Evolutionary conservation across 37 sponge, comb jelly and placozoan genomes (phyloP).

Genomic region (Aphrocallistes beatrix): DNA sequence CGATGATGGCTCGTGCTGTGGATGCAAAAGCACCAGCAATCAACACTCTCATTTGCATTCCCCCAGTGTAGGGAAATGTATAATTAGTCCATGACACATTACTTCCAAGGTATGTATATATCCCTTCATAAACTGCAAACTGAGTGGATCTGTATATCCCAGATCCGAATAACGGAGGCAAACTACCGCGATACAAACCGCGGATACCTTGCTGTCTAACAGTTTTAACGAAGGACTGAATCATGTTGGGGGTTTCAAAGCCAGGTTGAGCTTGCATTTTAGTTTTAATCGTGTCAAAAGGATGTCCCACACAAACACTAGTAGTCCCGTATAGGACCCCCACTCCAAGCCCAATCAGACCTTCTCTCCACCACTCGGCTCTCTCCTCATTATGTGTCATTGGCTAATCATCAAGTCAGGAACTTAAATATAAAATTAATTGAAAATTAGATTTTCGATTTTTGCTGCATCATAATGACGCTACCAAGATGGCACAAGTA

Average conservation of each 20-base stretch:
- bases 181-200: slow-evolving; percentile 77
- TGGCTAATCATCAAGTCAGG: too few relatives aligned
- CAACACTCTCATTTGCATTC: slow-evolving; percentile 62
- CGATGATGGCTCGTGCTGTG: slow-evolving; percentile 77
- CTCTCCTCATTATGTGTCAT: slow-evolving; percentile 96
- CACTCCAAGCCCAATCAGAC: slow-evolving; percentile 74
- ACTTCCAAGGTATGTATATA: slow-evolving; percentile 51
- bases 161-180: slow-evolving; percentile 87
- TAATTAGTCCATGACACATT: slow-evolving; percentile 21
- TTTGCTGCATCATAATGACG: too few relatives aligned
- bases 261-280: slow-evolving; percentile 98
- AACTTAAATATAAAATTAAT: neutral
- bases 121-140: slow-evolving; percentile 91
- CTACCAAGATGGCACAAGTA: too few relatives aligned
- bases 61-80: slow-evolving; percentile 60
- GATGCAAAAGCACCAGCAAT: slow-evolving; percentile 63
- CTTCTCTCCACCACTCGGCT: slow-evolving; percentile 79
- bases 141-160: slow-evolving; percentile 90
- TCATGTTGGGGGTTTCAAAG: slow-evolving; percentile 69
- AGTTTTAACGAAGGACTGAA: slow-evolving; percentile 56
- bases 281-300: slow-evolving; percentile 96
- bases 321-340: slow-evolving; percentile 96
- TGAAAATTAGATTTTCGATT: too few relatives aligned
- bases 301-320: slow-evolving; percentile 90
- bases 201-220: slow-evolving; percentile 54